phyloP scores from a whole-genome alignment of 2,113 vertebrate genomes.

The Felis chaus region DNA sequence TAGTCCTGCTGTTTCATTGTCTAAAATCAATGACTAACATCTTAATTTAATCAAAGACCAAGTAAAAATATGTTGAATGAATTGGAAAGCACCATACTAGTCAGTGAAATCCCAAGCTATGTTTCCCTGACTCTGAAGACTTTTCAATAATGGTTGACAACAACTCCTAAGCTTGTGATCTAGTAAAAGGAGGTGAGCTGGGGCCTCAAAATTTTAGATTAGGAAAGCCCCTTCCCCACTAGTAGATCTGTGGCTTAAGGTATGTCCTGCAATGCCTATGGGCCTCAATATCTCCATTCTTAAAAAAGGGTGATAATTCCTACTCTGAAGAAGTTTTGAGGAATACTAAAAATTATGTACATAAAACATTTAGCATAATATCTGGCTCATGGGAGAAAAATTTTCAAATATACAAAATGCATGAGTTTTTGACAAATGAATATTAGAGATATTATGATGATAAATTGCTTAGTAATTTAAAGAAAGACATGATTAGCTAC shows the following conservation, averaged over 20 bases:
- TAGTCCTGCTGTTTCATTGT: background rate
- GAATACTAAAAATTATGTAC: background rate
- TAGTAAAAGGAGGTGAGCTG: background rate
- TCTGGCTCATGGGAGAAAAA: background rate
- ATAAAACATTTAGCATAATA: background rate
- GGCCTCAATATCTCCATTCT: background rate
- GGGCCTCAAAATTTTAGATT: background rate
- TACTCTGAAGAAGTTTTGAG: background rate
- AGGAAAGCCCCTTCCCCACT: background rate
- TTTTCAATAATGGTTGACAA: background rate
- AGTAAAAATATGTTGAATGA: conserved; percentile 43
- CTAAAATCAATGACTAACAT: background rate
- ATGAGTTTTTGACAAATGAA: background rate
- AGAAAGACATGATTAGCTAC: background rate
- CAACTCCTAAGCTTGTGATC: background rate
- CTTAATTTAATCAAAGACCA: conserved; percentile 4
- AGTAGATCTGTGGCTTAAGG: background rate
- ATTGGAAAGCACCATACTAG: background rate
- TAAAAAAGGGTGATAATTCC: background rate
- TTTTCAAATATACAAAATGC: background rate
- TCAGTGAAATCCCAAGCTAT: background rate
- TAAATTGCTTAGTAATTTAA: background rate
- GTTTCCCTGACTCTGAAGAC: background rate
- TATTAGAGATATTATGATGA: background rate
- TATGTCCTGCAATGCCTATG: background rate